phyloP scores from a whole-genome alignment of 1,140 invertebrate genomes.

The Subanguina moxae region DNA sequence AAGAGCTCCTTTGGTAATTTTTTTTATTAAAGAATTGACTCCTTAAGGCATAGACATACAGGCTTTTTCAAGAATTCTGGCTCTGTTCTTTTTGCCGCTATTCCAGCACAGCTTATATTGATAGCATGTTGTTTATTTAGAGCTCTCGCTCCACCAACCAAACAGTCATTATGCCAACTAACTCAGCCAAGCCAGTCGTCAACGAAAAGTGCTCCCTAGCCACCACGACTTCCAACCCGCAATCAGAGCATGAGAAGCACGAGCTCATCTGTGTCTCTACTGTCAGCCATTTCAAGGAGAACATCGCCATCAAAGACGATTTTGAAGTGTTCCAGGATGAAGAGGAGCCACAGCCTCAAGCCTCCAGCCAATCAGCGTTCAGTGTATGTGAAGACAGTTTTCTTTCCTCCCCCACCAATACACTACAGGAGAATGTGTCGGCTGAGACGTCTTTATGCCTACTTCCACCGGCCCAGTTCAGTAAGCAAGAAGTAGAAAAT shows the following conservation, averaged over 20 bases:
- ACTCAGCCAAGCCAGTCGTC: background rate
- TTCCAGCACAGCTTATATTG: too few species aligned
- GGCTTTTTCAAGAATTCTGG: too few species aligned
- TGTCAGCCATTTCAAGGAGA: background rate
- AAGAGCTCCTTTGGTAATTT: too few species aligned
- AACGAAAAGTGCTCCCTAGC: background rate
- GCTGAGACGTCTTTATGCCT: conserved; percentile 1
- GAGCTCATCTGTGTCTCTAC: too few species aligned
- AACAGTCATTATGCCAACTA: background rate
- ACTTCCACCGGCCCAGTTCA: background rate
- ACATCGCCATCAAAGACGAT: background rate
- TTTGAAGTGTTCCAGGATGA: conserved; percentile 5
- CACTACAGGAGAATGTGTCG: background rate
- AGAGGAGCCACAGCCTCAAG: background rate
- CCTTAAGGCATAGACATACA: too few species aligned
- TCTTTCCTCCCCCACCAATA: too few species aligned
- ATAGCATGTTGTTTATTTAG: too few species aligned
- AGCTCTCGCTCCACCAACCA: too few species aligned
- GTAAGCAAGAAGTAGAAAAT: background rate
- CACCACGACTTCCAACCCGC: background rate
- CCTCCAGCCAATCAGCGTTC: background rate
- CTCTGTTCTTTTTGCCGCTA: too few species aligned
- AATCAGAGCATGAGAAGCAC: too few species aligned
- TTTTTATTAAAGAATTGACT: too few species aligned
- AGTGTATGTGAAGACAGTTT: background rate